Conservation (phyloP, 2,888 invertebrate genomes). For the Drosophila silvestris region DNA sequence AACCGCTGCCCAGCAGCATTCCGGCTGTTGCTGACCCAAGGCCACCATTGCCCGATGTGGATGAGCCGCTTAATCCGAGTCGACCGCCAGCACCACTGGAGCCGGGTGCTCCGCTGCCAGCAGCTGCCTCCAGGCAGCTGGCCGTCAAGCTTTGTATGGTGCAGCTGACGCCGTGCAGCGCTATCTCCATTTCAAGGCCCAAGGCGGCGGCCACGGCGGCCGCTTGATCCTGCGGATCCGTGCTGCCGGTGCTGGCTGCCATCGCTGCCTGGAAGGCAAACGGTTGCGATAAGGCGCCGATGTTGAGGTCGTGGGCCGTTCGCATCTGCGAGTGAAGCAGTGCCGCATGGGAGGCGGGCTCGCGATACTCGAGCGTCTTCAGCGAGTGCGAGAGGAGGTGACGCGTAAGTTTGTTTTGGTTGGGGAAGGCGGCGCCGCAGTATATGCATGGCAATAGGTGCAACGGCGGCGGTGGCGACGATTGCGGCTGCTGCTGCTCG, state of each 20-base stretch:
- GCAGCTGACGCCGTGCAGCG: conserved; percentile 75
- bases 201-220: conserved; percentile 82
- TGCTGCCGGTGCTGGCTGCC: conserved; percentile 80
- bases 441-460: conserved; percentile 93
- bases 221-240: conserved; percentile 83
- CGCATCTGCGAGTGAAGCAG: conserved; percentile 88
- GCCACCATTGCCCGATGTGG: conserved; percentile 84
- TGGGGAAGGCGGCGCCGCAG: conserved; percentile 95
- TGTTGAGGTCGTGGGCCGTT: conserved; percentile 82
- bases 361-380: conserved; percentile 94
- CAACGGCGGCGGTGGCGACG: conserved; percentile 66
- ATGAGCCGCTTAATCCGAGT: conserved; percentile 63
- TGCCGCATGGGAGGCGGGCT: conserved; percentile 87
- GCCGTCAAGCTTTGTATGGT: conserved; percentile 69
- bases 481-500: conserved; percentile 78
- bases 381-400: conserved; percentile 95
- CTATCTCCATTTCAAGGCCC: conserved; percentile 82
- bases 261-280: conserved; percentile 85
- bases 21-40: conserved; percentile 67
- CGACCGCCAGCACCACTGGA: conserved; percentile 61
- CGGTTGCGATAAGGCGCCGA: conserved; percentile 83
- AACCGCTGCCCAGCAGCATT: conserved; percentile 59
- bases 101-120: conserved; percentile 58
- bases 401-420: conserved; percentile 95
- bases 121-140: conserved; percentile 73